Evolutionary conservation across 2,113 vertebrate genomes (phyloP), one percentile per base, ranked within the genome.

Genomic region (Scortum barcoo): DNA sequence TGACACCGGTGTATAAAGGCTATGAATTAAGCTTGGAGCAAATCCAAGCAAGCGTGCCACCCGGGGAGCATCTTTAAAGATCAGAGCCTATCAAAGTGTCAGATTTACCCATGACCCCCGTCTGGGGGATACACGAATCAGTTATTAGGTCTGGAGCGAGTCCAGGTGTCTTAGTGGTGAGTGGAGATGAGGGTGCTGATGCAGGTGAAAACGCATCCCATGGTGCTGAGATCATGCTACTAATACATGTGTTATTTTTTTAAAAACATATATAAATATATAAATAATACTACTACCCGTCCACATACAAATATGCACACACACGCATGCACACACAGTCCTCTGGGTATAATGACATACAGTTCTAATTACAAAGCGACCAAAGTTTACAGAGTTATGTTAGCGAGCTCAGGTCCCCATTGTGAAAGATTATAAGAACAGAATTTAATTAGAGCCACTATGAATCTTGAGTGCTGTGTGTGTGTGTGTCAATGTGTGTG

Each of bases 61-160:
- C 22, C 22, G 79, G 67, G 40, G 80, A 88, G 81, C 81, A 72
- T 84, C 75, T 90, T 88, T 67, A 76, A 89, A 90, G 88, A 92
- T 90, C 85, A 90, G 69, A 89, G 80, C 83, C 58, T 61, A 80
- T 88, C 78, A 80, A 89, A 78, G 77, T 88, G 80, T 85, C 81
- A 89, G 85, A 76, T 87, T 90, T 86, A 84, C 44, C 78, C 81
- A 57, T 75, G 61, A 73, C 78, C 81, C 33, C 65, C 53, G 69
- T 62, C 85, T 67, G 54, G 50, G 67, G 68, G 88, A 84, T 81
- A 85, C 62, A 81, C 28, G 78, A 80, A 70, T 80, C 63, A 56
- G 86, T 76, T 79, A 82, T 86, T 80, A 69, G 72, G 38, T 73
- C 62, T 88, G 86, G 86, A 89, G 48, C 63, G 44, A 65, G 69